Base-by-base conservation (phyloP, 2,888 invertebrate species). In the Lasius fuliginosus region DNA sequence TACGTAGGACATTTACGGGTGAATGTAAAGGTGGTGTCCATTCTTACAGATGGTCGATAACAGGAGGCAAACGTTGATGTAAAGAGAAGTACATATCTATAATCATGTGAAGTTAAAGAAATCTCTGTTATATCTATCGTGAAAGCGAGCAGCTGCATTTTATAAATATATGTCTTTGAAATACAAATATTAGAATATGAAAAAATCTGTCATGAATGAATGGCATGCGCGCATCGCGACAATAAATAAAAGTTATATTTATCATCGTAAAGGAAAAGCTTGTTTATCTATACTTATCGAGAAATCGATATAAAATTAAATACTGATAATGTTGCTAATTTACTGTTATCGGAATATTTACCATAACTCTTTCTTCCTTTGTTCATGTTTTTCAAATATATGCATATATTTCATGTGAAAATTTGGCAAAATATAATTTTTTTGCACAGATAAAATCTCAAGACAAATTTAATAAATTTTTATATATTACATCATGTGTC, bases 31-130 rank as follows among this genome's bases (percentile, higher is more conserved):
- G n/a, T 15, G 8, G 79, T 36, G 36, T 18, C 5, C 73, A 33
- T 27, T 36, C 18, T 60, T 81, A 46, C 8, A 60, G 46, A 46
- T 60, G 18, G 60, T 81, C 73, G 79, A 60, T 81, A 81, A 81
- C 73, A 6, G 1, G 12, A 71, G 46, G 11, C 23, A 71, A 60
- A 49, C 69, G 8, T 60, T 33, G 33, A 56, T 40, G 8, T 8
- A 15, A 49, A 11, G 18, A 6, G 12, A 36, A 64, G 23, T 76
- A 46, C 15, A 56, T 5, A 15, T 68, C 23, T 27, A 5, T 42
- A n/a, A 42, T 27, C 40, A 69, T 11, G 3, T 60, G 11, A 76
- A 36, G 30, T 64, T 33, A 18, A 46, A 69, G 58, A 11, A 33
- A 33, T 18, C 27, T 60, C n/a, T 11, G 18, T 79, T 58, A 56